A percentile compares a stretch with the other conserved stretches of the same genome.
These are phyloP conservation scores for Crossaster papposus DNA, from an alignment of 53 echinoderm and acorn worm genomes.

Conservation along the genomic window DNA sequence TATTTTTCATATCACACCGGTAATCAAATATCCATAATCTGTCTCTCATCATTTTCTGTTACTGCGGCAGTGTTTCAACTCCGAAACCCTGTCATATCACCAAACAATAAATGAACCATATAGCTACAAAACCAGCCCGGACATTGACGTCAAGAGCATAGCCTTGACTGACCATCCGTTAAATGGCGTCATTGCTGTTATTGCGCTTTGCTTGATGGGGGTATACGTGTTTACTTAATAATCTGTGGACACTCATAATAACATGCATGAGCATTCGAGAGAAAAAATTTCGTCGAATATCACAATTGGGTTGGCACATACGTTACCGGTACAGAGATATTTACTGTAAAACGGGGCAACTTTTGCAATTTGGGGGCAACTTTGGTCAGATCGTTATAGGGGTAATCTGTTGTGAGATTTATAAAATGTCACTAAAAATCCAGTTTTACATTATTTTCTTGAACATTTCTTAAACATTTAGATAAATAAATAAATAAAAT, in stretches of 20 bases:
- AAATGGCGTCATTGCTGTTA: background rate
- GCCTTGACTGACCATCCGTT: background rate
- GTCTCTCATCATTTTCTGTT: background rate
- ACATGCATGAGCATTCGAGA: background rate
- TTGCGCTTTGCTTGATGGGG: background rate
- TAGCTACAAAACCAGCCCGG: background rate
- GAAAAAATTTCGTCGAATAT: no score
- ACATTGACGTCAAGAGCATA: conserved; percentile 1
- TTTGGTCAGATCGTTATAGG: no score
- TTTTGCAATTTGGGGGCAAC: no score
- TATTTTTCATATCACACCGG: no score
- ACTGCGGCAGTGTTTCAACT: background rate
- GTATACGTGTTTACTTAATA: background rate
- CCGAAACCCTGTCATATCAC: background rate
- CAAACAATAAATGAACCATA: conserved; percentile 7
- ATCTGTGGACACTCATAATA: background rate
- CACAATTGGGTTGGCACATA: no score
- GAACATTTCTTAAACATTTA: no score
- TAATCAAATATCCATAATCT: background rate
- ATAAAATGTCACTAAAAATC: no score
- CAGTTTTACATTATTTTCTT: no score
- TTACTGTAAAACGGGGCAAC: no score
- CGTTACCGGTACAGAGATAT: no score
- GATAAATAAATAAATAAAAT: no score
- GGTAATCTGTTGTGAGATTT: no score